Percentiles rank a stretch among this genome's conserved stretches.
These are phyloP conservation scores for Poeciliopsis turrubarensis DNA, from an alignment of 2,113 vertebrate genomes.

Conservation along the genomic window DNA sequence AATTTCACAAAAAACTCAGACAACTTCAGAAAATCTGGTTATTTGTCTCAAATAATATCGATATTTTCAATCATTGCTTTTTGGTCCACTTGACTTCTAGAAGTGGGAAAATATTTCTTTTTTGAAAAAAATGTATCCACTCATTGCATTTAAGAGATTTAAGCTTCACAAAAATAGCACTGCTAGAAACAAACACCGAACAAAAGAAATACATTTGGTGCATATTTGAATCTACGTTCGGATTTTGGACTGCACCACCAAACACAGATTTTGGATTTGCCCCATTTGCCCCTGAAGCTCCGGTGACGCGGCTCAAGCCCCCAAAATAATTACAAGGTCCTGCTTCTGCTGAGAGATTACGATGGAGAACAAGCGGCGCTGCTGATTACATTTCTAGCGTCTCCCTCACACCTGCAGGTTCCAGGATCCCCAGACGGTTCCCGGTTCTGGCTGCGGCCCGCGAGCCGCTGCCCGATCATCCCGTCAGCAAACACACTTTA, in stretches of 20 bases:
- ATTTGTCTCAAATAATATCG: too few species aligned
- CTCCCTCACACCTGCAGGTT: constrained; percentile 53
- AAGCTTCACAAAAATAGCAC: too few species aligned
- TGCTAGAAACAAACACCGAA: too few species aligned
- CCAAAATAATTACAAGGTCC: constrained; percentile 60
- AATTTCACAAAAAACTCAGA: too few species aligned
- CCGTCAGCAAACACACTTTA: constrained; percentile 59
- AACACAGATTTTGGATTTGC: constrained; percentile 40
- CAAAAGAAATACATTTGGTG: too few species aligned
- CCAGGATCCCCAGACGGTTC: constrained; percentile 56
- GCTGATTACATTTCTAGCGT: constrained; percentile 73
- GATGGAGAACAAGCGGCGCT: constrained; percentile 38
- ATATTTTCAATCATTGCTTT: too few species aligned
- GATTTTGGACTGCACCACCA: constrained; percentile 3
- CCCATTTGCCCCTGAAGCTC: constrained; percentile 27
- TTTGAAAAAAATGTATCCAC: too few species aligned
- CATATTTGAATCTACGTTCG: too few species aligned
- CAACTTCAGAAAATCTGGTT: too few species aligned
- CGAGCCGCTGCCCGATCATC: constrained; percentile 60
- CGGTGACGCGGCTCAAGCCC: constrained; percentile 35
- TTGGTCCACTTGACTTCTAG: too few species aligned
- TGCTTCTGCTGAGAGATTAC: constrained; percentile 62
- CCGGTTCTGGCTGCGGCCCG: constrained; percentile 51
- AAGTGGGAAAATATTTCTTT: too few species aligned
- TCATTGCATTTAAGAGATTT: too few species aligned